Evolutionary conservation across 2,797 vertebrate species (phyloP).

Genomic region (Ptychobarbus kaznakovi): DNA sequence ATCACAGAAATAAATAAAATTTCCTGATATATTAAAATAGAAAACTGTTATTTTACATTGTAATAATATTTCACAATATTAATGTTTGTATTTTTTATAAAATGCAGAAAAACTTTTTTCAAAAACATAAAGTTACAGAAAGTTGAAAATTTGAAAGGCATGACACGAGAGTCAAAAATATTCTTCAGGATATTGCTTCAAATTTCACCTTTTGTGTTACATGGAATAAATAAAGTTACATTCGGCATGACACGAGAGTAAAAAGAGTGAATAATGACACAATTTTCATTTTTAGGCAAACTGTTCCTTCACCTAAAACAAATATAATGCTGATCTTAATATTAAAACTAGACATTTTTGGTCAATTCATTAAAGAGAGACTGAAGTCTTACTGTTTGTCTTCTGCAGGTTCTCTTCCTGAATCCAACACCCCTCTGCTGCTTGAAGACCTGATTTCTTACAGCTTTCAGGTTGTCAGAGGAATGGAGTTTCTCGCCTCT

Average conservation of each 20-base stretch:
- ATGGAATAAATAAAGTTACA: background rate
- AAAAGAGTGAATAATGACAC: background rate
- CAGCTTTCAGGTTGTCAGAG: constrained; percentile 95
- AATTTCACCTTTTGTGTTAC: background rate
- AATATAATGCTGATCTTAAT: background rate
- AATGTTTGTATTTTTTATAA: background rate
- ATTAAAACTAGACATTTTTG: background rate
- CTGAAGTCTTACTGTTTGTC: constrained; percentile 39
- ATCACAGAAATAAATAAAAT: background rate
- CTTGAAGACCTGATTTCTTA: constrained; percentile 95
- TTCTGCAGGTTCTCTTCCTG: constrained; percentile 73
- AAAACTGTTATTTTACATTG: background rate
- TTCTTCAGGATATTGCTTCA: background rate
- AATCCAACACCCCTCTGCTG: constrained; percentile 78
- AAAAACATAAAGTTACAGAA: background rate
- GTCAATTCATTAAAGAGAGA: background rate
- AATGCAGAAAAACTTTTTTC: background rate
- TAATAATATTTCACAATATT: background rate
- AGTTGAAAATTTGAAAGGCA: too few relatives aligned
- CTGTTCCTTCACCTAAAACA: background rate
- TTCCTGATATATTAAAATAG: background rate
- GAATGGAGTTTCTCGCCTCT: constrained; percentile 93
- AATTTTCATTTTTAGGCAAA: background rate
- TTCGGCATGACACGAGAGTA: background rate
- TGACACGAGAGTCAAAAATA: too few relatives aligned